phyloP scores from a whole-genome alignment of 1,140 invertebrate species.

The Ooceraea biroi region DNA sequence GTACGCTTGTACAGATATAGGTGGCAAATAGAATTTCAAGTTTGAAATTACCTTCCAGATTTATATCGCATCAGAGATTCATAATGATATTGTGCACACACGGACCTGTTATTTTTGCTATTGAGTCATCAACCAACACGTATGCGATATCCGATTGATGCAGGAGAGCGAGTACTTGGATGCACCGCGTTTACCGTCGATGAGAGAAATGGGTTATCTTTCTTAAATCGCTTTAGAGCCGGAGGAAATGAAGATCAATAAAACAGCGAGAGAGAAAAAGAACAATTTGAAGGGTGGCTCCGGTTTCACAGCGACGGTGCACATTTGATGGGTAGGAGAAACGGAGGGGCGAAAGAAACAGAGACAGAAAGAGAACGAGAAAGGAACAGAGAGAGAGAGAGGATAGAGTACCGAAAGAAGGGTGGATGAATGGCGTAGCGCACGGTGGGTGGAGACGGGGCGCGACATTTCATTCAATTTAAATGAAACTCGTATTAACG shows the following conservation, averaged over 20 bases:
- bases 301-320: slow-evolving; percentile 75
- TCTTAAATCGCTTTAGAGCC: slow-evolving; percentile 78
- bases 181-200: slow-evolving; percentile 52
- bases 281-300: slow-evolving; percentile 79
- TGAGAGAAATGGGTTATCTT: slow-evolving; percentile 81
- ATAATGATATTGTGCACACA: not conserved
- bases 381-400: not conserved
- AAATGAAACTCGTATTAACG: slow-evolving; percentile 84
- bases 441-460: slow-evolving; percentile 45
- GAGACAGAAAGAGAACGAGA: slow-evolving; percentile 37
- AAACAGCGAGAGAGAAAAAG: slow-evolving; percentile 82
- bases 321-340: slow-evolving; percentile 33
- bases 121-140: slow-evolving; percentile 26
- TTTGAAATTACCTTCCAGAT: not conserved
- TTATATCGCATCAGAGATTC: not conserved
- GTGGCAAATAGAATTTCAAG: not conserved
- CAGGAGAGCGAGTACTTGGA: slow-evolving; percentile 32
- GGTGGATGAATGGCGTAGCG: slow-evolving; percentile 61
- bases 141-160: slow-evolving; percentile 41
- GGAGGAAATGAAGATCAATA: slow-evolving; percentile 84
- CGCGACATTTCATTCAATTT: slow-evolving; percentile 80
- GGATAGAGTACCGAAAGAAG: slow-evolving; percentile 55
- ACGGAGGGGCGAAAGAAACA: not conserved
- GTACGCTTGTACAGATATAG: not conserved
- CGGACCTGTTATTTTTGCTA: slow-evolving; percentile 6